Base-by-base conservation (phyloP, 2,888 invertebrate species). In the Leptopilina syphax region DNA sequence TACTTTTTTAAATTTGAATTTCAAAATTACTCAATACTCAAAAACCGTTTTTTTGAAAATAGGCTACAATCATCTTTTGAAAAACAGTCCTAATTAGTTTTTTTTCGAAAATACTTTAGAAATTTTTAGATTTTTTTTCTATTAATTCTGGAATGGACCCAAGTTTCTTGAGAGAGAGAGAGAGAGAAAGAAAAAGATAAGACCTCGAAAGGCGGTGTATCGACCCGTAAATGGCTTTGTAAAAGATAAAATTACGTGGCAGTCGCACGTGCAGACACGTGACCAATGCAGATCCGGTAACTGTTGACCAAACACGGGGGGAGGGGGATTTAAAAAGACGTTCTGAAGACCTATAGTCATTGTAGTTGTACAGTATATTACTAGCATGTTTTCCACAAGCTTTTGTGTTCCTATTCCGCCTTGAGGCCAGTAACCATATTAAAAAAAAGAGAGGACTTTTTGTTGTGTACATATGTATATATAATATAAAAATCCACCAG, bases 181-280 rank as follows among this genome's bases (percentile, higher is more conserved):
- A 34, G 34, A 34, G 34, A 34, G 34, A 34, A 2, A 70, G 54
- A 70, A 54, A 70, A 70, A 70, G 70, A 70, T 70, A 70, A 70
- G 70, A 70, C 70, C 70, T 70, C 54, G 70, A 70, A 70, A 70
- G 34, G 27, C n/a, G 7, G 70, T 57, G 70, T 70, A 70, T 70
- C 70, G 54, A 70, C 54, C 70, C 70, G 54, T 70, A 70, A 70
- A 70, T 70, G 70, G 70, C 70, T 70, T 70, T 70, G 54, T 34
- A 34, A 27, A 27, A 70, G 57, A 70, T 70, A 57, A 70, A 57
- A 70, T 70, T 70, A 70, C 70, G 70, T 70, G 70, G 50, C 70
- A 34, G 70, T 54, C 27, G 27, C 70, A 70, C 70, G 70, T 70
- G 70, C 70, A 70, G 54, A 34, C 54, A 70, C 70, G 70, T 70